Percentiles rank a stretch among this genome's conserved stretches.
Conservation (phyloP, 2,113 vertebrate genomes). For the Connochaetes taurinus region DNA sequence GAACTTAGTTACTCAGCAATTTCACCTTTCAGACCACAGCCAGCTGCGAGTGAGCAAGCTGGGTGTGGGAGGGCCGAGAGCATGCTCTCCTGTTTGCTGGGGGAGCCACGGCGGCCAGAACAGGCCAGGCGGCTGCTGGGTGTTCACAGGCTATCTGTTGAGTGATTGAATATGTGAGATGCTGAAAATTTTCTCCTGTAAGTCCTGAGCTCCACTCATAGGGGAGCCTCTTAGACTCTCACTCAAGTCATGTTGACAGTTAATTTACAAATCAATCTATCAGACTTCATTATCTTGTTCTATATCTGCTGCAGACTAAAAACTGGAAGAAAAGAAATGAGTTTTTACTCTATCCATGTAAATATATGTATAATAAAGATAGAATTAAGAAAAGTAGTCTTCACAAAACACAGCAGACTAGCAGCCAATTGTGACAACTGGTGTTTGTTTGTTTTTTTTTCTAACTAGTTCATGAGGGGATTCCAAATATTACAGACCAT, state of each 20-base stretch:
- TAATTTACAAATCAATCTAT: neutral
- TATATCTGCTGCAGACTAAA: neutral
- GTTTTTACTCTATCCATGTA: neutral
- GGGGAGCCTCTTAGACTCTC: too few relatives aligned
- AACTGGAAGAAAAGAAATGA: neutral
- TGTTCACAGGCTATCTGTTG: neutral
- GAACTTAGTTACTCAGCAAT: neutral
- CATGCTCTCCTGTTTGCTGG: rapidly evolving
- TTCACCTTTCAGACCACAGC: neutral
- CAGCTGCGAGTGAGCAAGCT: neutral
- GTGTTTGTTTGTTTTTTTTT: neutral
- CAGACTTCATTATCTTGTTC: neutral
- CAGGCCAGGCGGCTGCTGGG: neutral
- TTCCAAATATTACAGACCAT: neutral
- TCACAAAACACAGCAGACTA: neutral
- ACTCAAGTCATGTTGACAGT: neutral
- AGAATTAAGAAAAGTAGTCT: neutral
- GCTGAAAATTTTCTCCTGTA: neutral
- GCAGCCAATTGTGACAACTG: neutral
- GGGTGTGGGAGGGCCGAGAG: rapidly evolving
- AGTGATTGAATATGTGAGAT: neutral
- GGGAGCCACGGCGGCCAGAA: neutral
- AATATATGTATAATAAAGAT: neutral
- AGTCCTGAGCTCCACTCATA: neutral
- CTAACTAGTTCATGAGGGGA: neutral